These are phyloP conservation scores for Gracilinanus agilis DNA, from an alignment of 2,113 vertebrate species.

Conservation along the genomic window DNA sequence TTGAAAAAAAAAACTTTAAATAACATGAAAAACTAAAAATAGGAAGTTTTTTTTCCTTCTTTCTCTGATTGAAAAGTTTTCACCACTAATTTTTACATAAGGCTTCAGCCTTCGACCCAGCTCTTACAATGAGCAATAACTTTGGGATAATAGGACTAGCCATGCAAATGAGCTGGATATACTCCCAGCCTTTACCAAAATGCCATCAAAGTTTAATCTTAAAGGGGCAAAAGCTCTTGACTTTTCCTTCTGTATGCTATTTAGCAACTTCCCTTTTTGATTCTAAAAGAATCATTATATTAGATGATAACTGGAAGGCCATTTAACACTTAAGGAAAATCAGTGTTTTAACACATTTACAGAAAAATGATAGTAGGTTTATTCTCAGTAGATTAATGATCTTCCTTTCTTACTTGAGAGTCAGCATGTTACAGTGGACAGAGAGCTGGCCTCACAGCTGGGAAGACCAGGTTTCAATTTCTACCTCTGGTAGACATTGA, in stretches of 20 bases:
- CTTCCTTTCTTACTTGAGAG: neutral
- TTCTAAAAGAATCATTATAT: conserved; percentile 28
- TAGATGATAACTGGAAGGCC: neutral
- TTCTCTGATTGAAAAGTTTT: conserved; percentile 64
- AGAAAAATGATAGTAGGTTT: neutral
- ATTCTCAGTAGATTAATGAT: conserved; percentile 1
- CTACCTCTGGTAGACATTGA: neutral
- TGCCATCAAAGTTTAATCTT: conserved; percentile 3
- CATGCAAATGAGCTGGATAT: conserved; percentile 27
- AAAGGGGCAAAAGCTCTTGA: neutral
- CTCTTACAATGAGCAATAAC: neutral
- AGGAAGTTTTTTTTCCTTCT: conserved; percentile 22
- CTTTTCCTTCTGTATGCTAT: conserved; percentile 34
- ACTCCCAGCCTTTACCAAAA: conserved; percentile 40
- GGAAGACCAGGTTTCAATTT: neutral
- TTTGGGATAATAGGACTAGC: conserved; percentile 14
- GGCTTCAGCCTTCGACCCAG: neutral
- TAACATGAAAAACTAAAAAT: conserved; percentile 78
- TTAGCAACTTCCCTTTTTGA: conserved; percentile 16
- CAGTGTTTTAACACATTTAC: neutral
- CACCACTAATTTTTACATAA: conserved; percentile 52
- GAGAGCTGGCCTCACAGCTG: neutral
- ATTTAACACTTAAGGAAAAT: neutral
- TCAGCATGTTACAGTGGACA: neutral
- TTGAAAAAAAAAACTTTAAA: conserved; percentile 70